Evolutionary conservation across 1,140 invertebrate genomes (phyloP), one percentile per base, ranked within the genome.

Genomic region (Drosophila eugracilis): DNA sequence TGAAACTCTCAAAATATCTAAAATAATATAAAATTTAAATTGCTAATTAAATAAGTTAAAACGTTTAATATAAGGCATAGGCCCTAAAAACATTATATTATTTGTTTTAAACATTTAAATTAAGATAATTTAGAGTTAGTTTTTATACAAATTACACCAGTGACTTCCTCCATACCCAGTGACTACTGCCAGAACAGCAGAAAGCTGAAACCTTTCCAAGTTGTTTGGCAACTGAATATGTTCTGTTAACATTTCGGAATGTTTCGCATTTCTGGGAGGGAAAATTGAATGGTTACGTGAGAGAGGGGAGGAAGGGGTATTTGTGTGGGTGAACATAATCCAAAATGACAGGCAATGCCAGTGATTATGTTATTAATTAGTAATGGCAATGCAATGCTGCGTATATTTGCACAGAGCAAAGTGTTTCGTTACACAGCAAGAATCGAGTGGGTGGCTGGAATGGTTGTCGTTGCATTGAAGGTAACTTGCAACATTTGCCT

Each of bases 291-390:
- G n/a, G n/a, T n/a, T n/a, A n/a, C n/a, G n/a, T n/a, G n/a, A 22
- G 2, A 9, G 30, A 12, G 15, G 10, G 5, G 9, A 4, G 53
- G 10, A 22, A 5, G 24, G 39, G 28, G 14, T 47, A 10, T 15
- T 14, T 24, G 24, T 47, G 47, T 45, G 44, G 26, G 34, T 28
- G 70, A 74, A 37, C 63, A 65, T 84, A 75, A 75, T 66, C 71
- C 65, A 59, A 54, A 57, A 66, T 77, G 76, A 74, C 81, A 86
- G 44, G 50, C 66, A 85, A 65, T 58, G 52, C 77, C 77, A 81
- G 73, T 86, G 81, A 81, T 85, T 85, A 81, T 81, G 73, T 86
- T 85, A 85, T 86, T 80, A 85, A 85, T 86, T 85, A 86, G 54
- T 74, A 81, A 86, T 86, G 59, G 55, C 73, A 85, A 63, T 65